Percentiles rank a stretch among this genome's conserved stretches.
Evolutionary conservation across 2,888 invertebrate species (phyloP).

Genomic region (Zonitis immaculata): DNA sequence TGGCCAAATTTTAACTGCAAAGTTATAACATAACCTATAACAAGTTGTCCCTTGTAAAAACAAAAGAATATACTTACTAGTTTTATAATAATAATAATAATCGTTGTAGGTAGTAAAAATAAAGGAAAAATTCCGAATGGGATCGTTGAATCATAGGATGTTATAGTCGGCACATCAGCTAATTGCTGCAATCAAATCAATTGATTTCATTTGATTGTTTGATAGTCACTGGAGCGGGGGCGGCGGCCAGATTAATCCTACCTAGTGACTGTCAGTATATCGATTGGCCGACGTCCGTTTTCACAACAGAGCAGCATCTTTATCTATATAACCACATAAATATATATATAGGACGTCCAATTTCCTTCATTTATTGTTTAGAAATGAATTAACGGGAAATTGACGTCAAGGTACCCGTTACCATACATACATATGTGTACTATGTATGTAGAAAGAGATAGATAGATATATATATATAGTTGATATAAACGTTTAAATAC

Average conservation of each 20-base stretch:
- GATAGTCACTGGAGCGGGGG: conserved; percentile 1
- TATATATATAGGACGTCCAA: too few species aligned
- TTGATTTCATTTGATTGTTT: not conserved
- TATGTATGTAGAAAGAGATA: not conserved
- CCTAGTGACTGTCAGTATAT: not conserved
- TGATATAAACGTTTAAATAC: too few species aligned
- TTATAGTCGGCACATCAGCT: too few species aligned
- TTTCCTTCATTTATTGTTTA: not conserved
- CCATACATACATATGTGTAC: not conserved
- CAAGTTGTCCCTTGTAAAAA: not conserved
- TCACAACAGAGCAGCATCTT: not conserved
- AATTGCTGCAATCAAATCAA: not conserved
- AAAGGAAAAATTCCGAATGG: too few species aligned
- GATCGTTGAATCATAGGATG: not conserved
- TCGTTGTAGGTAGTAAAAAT: too few species aligned
- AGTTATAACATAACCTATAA: not conserved
- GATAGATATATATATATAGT: too few species aligned
- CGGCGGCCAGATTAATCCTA: not conserved
- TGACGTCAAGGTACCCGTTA: not conserved
- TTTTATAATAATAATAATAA: too few species aligned
- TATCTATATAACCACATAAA: not conserved
- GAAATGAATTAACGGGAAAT: not conserved
- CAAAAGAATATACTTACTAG: too few species aligned
- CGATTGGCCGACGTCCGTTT: conserved; percentile 1
- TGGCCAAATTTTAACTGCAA: not conserved